Conservation (phyloP, 1,140 invertebrate species). For the Plodia interpunctella region DNA sequence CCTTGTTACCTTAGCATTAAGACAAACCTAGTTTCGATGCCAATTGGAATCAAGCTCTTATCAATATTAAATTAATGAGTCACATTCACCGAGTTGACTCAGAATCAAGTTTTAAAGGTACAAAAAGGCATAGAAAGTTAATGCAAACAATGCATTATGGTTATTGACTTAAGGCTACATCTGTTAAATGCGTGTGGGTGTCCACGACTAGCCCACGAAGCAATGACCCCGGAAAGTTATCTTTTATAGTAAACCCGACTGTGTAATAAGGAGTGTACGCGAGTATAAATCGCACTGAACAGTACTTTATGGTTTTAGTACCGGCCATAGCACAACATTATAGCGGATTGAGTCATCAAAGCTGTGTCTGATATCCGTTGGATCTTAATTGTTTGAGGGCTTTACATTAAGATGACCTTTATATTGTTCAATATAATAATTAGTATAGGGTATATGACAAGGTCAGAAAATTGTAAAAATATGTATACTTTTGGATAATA, state of each 20-base stretch:
- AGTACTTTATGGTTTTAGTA: not conserved
- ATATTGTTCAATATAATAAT: too few relatives aligned
- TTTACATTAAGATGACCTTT: too few relatives aligned
- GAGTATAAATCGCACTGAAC: not conserved
- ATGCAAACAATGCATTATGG: constrained; percentile 39
- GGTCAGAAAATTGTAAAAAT: too few relatives aligned
- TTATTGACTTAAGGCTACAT: constrained; percentile 49
- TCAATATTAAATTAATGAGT: constrained; percentile 55
- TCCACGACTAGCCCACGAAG: constrained; percentile 21
- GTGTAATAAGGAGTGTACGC: constrained; percentile 10
- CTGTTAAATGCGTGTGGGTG: constrained; percentile 47
- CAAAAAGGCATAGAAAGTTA: constrained; percentile 24
- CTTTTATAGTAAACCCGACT: constrained; percentile 25
- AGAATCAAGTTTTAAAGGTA: constrained; percentile 2
- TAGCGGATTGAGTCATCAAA: not conserved
- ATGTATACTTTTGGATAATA: too few relatives aligned
- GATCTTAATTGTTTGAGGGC: not conserved
- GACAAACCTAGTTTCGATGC: not conserved
- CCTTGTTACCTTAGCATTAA: not conserved
- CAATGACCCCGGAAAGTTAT: constrained; percentile 52
- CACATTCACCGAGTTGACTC: constrained; percentile 23
- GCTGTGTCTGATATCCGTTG: not conserved
- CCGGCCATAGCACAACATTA: not conserved
- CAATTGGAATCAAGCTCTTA: not conserved
- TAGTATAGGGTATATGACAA: too few relatives aligned